phyloP scores from a whole-genome alignment of 2,888 invertebrate genomes.

The Apodemia duryi region DNA sequence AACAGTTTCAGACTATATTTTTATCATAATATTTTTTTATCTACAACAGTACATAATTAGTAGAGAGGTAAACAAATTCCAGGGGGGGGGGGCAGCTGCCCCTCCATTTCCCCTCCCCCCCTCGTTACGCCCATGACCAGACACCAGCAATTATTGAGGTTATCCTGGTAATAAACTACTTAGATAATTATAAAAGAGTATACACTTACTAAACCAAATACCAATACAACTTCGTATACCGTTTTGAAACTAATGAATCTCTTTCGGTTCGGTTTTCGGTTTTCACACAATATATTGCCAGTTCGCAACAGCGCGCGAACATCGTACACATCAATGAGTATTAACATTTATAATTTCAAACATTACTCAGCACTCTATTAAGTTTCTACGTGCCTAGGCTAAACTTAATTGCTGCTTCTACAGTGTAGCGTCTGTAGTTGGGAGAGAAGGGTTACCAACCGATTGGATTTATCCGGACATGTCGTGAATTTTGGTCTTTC shows the following conservation, averaged over 20 bases:
- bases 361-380: conserved; percentile 29
- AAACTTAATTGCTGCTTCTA: conserved; percentile 24
- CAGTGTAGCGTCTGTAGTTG: conserved; percentile 18
- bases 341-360: conserved; percentile 31
- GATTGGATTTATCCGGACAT: not conserved
- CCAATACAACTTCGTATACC: not conserved
- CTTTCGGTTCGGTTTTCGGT: conserved; percentile 33
- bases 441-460: not conserved
- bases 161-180: no score
- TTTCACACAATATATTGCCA: conserved; percentile 39
- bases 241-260: conserved; percentile 32
- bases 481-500: not conserved
- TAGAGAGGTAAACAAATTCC: no score
- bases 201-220: not conserved
- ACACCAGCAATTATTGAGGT: no score
- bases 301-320: conserved; percentile 33
- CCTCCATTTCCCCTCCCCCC: no score
- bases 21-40: no score
- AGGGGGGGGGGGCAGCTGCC: no score
- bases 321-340: conserved; percentile 30
- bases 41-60: no score
- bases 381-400: conserved; percentile 23
- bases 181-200: no score
- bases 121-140: no score
- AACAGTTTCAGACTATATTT: no score